These are phyloP conservation scores for Glareola pratincola DNA, from an alignment of 2,113 vertebrate species.

Conservation along the genomic window DNA sequence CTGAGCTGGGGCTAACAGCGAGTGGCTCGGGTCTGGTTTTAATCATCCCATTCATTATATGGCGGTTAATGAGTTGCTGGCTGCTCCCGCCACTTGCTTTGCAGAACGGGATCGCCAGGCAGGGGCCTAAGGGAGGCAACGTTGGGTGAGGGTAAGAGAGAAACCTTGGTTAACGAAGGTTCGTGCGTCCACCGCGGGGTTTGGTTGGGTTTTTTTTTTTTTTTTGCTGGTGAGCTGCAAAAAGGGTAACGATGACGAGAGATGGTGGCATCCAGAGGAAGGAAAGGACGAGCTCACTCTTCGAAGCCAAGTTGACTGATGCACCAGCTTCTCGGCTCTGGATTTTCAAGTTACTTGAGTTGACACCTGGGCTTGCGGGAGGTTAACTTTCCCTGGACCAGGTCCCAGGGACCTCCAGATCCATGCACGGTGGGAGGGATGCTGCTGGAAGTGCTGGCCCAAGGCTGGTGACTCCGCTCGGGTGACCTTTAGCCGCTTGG, in stretches of 20 bases:
- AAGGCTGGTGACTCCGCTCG: background rate
- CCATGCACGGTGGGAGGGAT: background rate
- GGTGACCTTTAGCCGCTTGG: background rate
- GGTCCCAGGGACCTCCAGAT: background rate
- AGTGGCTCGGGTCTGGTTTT: background rate
- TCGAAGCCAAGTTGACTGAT: background rate
- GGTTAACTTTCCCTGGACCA: background rate
- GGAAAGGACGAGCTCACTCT: background rate
- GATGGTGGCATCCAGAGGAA: background rate
- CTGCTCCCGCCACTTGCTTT: background rate
- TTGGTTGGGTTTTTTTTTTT: background rate
- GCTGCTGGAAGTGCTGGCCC: background rate
- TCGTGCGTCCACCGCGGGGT: fast-evolving
- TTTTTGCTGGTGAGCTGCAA: background rate
- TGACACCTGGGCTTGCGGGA: background rate
- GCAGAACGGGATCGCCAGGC: background rate
- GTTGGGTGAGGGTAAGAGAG: background rate
- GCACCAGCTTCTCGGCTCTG: background rate
- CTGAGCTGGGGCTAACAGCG: background rate
- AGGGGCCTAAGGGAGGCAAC: background rate
- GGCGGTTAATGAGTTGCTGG: background rate
- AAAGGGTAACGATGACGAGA: fast-evolving
- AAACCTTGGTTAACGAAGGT: background rate
- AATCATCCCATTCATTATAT: background rate
- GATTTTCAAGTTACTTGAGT: background rate